Base-by-base conservation (phyloP, 2,113 vertebrate genomes). In the Chaetops frenatus region DNA sequence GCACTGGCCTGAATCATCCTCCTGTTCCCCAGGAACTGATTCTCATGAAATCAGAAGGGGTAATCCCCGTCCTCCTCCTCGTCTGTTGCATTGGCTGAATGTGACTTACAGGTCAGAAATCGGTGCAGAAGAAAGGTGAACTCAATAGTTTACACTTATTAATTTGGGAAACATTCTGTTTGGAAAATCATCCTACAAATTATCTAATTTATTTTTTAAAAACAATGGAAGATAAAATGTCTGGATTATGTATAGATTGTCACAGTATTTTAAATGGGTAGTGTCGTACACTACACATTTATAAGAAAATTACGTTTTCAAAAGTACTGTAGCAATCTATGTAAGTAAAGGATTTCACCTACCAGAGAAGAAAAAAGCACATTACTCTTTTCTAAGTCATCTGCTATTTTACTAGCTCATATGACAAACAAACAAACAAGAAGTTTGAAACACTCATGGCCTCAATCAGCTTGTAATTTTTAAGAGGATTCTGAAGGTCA, bases 401-500 rank as follows among this genome's bases (percentile, higher is more conserved):
- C 45, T 8, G 45, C 27, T 79, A 8, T 69, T 90, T 71, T 83
- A 57, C 44, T 24, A 90, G 61, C 9, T 15, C 36, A 65, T 23
- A 36, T 3, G 10, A 77, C 25, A 93, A 72, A 45, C 56, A 96
- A 94, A 94, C 48, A 96, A 95, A 93, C 50, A 91, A 61, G 44
- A 69, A 90, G 65, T 71, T 78, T 96, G 84, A 95, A 79, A 64
- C 81, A 88, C 79, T 90, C 83, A 28, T 38, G 47, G 47, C 20
- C 95, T 93, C 28, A 61, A 86, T 84, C 95, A 86, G 58, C 23
- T 69, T 90, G 51, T 72, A 95, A 95, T 95, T 97, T 95, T 95
- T 84, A 97, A 97, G 94, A 81, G 51, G 92, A 96, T 97, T 97
- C 79, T 91, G 91, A 98, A 98, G 97, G 97, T 97, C 97, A 95